These are phyloP conservation scores for Anolis sagrei DNA, from an alignment of 2,113 vertebrate species.

Conservation along the genomic window DNA sequence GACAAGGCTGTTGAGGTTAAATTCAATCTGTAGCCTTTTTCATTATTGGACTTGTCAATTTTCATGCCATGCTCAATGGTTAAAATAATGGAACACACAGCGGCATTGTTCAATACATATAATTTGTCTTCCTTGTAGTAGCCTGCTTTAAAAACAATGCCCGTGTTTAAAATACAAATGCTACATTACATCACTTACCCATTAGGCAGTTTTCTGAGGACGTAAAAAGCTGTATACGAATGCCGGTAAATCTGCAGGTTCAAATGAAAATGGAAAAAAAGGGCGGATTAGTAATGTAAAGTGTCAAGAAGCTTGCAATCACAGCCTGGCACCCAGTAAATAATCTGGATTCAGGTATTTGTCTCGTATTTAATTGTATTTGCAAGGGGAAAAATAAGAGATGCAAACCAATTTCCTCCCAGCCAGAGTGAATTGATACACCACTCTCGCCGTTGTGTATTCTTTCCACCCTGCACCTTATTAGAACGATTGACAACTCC, in stretches of 20 bases:
- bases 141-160: constrained; percentile 15
- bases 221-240: constrained; percentile 94
- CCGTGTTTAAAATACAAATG: constrained; percentile 53
- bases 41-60: constrained; percentile 36
- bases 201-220: constrained; percentile 88
- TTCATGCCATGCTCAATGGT: constrained; percentile 13
- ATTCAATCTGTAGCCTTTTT: constrained; percentile 33
- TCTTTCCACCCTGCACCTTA: constrained; percentile 47
- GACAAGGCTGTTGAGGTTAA: constrained; percentile 17
- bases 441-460: constrained; percentile 14
- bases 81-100: constrained; percentile 38
- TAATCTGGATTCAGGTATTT: neutral
- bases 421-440: constrained; percentile 38
- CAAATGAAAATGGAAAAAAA: constrained; percentile 56
- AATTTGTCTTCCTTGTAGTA: constrained; percentile 18
- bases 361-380: constrained; percentile 12
- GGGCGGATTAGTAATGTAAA: constrained; percentile 46
- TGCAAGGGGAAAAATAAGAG: neutral
- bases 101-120: constrained; percentile 2
- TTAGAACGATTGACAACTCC: constrained; percentile 41
- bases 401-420: constrained; percentile 10
- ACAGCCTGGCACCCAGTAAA: neutral
- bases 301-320: constrained; percentile 23
- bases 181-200: constrained; percentile 75
- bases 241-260: constrained; percentile 89